Conservation (phyloP, 2,888 invertebrate genomes). For the Ferrisia virgata region DNA sequence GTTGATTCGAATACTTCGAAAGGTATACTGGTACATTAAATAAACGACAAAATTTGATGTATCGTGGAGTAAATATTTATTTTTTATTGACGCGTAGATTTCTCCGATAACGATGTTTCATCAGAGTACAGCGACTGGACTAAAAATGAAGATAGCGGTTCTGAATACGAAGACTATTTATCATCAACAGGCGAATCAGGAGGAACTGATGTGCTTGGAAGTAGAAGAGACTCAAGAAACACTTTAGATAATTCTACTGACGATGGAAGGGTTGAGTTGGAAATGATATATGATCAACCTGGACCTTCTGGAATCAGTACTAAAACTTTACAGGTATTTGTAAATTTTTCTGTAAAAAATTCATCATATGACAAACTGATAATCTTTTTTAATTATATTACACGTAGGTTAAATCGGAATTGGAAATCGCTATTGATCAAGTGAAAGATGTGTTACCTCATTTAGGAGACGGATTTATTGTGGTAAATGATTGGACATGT, state of each 20-base stretch:
- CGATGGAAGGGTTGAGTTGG: neutral
- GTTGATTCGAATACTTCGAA: neutral
- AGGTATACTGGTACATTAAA: neutral
- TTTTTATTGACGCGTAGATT: neutral
- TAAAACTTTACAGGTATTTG: neutral
- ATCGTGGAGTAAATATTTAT: neutral
- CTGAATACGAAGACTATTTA: slow-evolving; percentile 24
- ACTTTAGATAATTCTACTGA: neutral
- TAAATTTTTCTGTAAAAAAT: neutral
- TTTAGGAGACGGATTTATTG: slow-evolving; percentile 70
- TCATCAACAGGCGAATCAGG: neutral
- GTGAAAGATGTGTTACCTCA: slow-evolving; percentile 77
- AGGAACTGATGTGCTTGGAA: neutral
- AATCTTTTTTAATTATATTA: neutral
- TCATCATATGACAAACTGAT: no score
- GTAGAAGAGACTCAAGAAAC: neutral
- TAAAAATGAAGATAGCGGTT: neutral
- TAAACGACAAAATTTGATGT: neutral
- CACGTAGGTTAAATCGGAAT: slow-evolving; percentile 48
- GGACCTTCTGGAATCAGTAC: neutral
- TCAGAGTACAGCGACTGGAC: slow-evolving; percentile 27
- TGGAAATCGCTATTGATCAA: slow-evolving; percentile 59
- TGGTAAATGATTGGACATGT: slow-evolving; percentile 53
- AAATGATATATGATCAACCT: neutral
- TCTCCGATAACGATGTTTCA: neutral